A percentile compares a stretch with the other conserved stretches of the same genome.
Evolutionary conservation across 2,888 invertebrate genomes (phyloP).

Genomic region (Ophion obscuratus): DNA sequence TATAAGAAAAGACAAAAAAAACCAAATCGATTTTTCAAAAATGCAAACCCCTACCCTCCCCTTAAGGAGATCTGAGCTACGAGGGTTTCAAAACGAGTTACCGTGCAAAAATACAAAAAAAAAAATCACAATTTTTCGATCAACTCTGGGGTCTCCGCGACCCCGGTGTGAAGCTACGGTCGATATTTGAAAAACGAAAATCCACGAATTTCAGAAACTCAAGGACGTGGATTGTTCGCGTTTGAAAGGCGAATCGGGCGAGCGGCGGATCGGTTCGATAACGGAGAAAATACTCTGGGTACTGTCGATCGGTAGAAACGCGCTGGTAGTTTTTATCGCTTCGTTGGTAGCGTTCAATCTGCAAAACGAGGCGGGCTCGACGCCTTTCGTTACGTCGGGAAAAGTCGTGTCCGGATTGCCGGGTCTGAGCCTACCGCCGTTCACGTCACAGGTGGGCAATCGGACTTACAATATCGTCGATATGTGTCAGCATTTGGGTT

Average conservation of each 20-base stretch:
- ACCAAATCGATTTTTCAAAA: no score
- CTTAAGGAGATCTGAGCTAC: no score
- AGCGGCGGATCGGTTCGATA: conserved; percentile 47
- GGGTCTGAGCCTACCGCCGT: conserved; percentile 88
- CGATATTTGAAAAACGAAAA: neutral
- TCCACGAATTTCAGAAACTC: conserved; percentile 85
- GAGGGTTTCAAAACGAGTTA: no score
- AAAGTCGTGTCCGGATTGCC: conserved; percentile 90
- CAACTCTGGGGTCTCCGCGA: no score
- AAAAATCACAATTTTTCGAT: no score
- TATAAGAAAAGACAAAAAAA: no score
- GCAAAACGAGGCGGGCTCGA: conserved; percentile 80
- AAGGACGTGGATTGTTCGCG: conserved; percentile 84
- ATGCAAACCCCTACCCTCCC: no score
- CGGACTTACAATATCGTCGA: conserved; percentile 87
- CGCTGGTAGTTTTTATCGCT: conserved; percentile 89
- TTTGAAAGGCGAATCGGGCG: conserved; percentile 53
- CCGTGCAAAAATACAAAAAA: no score
- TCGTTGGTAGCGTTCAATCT: conserved; percentile 86
- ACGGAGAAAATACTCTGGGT: conserved; percentile 89
- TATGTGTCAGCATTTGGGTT: conserved; percentile 90
- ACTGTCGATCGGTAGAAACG: conserved; percentile 91
- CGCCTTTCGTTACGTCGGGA: conserved; percentile 87
- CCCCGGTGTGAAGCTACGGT: no score
- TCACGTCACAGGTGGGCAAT: conserved; percentile 87